phyloP scores from a whole-genome alignment of 23 tunicate species.

The Ciona savignyi region DNA sequence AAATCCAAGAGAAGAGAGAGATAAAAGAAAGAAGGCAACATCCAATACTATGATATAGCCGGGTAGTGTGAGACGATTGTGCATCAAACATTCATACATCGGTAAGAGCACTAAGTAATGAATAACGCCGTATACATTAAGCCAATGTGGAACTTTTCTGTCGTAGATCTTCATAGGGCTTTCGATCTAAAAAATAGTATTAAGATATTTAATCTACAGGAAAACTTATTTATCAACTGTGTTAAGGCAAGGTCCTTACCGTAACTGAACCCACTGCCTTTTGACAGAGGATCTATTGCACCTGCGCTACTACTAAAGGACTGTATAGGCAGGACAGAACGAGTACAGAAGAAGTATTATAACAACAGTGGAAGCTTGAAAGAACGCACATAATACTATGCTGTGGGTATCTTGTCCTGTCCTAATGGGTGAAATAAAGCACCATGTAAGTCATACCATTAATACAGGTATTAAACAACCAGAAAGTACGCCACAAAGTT shows the following conservation, averaged over 20 bases:
- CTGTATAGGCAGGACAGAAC: no score
- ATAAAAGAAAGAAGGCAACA: slow-evolving; percentile 20
- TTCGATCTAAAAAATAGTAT: slow-evolving; percentile 34
- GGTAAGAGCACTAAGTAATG: slow-evolving; percentile 32
- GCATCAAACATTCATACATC: slow-evolving; percentile 32
- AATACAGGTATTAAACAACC: background rate
- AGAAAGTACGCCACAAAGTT: background rate
- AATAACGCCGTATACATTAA: slow-evolving; percentile 31
- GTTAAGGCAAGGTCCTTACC: no score
- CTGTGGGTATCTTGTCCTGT: no score
- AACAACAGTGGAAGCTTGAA: background rate
- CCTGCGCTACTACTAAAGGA: no score
- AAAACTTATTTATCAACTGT: no score
- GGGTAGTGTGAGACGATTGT: slow-evolving; percentile 12
- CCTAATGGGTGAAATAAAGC: no score
- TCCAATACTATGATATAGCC: slow-evolving; percentile 19
- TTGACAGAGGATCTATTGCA: no score
- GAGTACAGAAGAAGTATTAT: background rate
- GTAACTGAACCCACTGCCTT: no score
- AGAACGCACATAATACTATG: no score
- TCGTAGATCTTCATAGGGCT: slow-evolving; percentile 39
- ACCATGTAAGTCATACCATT: no score
- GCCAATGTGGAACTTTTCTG: slow-evolving; percentile 18
- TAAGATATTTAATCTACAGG: no score
- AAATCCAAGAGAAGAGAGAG: slow-evolving; percentile 45